phyloP scores from a whole-genome alignment of 2,888 invertebrate species.

The Ennomos quercinarius region DNA sequence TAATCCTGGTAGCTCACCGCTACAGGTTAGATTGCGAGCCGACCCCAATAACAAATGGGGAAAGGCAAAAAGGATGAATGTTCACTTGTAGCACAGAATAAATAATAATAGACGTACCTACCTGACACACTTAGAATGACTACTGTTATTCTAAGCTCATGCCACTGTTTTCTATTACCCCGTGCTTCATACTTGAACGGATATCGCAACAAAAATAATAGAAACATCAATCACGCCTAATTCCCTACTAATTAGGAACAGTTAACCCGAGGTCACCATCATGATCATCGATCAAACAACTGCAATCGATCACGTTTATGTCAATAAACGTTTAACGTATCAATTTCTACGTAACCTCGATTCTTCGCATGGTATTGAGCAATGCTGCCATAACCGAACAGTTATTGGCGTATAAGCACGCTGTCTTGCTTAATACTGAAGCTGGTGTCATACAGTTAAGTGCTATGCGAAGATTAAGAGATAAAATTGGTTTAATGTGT shows the following conservation, averaged over 20 bases:
- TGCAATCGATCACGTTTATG: constrained; percentile 46
- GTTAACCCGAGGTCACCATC: constrained; percentile 18
- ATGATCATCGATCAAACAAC: constrained; percentile 32
- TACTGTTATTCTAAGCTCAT: no score
- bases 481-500: neutral
- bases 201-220: constrained; percentile 14
- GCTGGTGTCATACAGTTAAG: neutral
- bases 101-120: no score
- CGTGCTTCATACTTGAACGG: constrained; percentile 6
- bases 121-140: no score
- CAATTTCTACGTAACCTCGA: constrained; percentile 33
- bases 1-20: no score
- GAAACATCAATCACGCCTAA: constrained; percentile 21
- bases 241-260: constrained; percentile 14
- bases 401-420: constrained; percentile 58
- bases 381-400: constrained; percentile 35
- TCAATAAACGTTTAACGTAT: constrained; percentile 43
- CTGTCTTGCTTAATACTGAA: constrained; percentile 46
- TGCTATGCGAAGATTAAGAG: constrained; percentile 4
- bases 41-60: no score
- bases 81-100: no score
- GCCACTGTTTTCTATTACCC: neutral
- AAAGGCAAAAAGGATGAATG: no score
- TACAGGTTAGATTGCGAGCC: no score
- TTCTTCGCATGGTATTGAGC: constrained; percentile 35